These are phyloP conservation scores for Pomacea maculata DNA, from an alignment of 1,140 invertebrate species.

Conservation along the genomic window DNA sequence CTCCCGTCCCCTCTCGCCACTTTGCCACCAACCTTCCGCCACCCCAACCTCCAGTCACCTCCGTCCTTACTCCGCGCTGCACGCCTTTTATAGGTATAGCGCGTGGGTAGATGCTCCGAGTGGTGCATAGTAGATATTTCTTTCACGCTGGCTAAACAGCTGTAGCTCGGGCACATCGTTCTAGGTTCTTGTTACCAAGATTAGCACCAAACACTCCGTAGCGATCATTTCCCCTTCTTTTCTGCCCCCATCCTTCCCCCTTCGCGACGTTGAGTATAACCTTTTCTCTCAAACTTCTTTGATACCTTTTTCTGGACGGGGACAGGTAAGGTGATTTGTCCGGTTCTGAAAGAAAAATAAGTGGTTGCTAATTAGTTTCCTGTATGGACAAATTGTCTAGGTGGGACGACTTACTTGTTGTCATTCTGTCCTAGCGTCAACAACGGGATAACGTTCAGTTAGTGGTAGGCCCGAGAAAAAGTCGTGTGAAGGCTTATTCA, in stretches of 20 bases:
- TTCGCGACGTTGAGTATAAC: neutral
- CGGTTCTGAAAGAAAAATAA: neutral
- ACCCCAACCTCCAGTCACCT: neutral
- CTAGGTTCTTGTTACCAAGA: slow-evolving; percentile 1
- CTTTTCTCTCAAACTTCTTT: slow-evolving; percentile 10
- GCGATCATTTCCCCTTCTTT: no score
- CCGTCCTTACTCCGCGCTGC: neutral
- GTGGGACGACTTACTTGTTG: no score
- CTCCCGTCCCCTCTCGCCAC: no score
- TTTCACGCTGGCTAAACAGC: no score
- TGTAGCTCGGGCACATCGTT: no score
- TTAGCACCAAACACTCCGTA: slow-evolving; percentile 5
- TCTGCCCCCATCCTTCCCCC: neutral
- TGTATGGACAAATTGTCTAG: no score
- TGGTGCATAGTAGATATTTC: neutral
- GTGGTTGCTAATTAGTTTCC: no score
- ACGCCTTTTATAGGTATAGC: slow-evolving; percentile 21
- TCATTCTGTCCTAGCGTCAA: no score
- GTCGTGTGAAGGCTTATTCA: no score
- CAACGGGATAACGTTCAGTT: no score
- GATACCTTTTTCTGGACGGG: slow-evolving; percentile 19
- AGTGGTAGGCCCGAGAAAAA: no score
- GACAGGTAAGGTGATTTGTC: slow-evolving; percentile 17
- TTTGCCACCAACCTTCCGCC: neutral
- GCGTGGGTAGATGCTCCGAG: slow-evolving; percentile 8